Percentiles rank a stretch among this genome's conserved stretches.
Conservation (phyloP, 2,888 invertebrate genomes). For the Dynastes hyllus region DNA sequence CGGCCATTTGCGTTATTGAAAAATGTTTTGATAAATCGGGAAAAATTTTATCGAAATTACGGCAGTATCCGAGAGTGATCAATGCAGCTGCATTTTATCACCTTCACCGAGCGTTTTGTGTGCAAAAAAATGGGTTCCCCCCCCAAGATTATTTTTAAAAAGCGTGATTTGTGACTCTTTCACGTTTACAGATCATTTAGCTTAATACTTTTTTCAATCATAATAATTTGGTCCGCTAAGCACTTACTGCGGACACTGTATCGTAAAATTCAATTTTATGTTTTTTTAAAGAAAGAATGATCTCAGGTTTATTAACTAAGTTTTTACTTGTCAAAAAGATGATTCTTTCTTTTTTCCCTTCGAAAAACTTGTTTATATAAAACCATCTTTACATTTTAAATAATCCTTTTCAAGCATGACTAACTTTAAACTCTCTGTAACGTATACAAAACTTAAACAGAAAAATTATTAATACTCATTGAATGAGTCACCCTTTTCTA, state of each 20-base stretch:
- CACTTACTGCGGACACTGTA: slow-evolving; percentile 20
- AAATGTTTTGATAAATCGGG: slow-evolving; percentile 23
- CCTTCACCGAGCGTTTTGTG: slow-evolving; percentile 13
- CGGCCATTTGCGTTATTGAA: slow-evolving; percentile 30
- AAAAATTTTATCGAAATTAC: slow-evolving; percentile 33
- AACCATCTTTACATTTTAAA: neutral
- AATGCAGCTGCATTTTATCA: slow-evolving; percentile 51
- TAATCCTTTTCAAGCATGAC: slow-evolving; percentile 1
- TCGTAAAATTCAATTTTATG: slow-evolving; percentile 48
- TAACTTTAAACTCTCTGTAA: neutral
- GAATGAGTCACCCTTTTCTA: slow-evolving; percentile 36
- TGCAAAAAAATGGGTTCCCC: no score
- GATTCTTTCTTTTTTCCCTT: neutral
- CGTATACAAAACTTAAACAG: no score
- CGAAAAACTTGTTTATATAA: neutral
- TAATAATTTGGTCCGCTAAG: slow-evolving; percentile 48
- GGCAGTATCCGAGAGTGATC: neutral
- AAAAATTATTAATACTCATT: slow-evolving; percentile 35
- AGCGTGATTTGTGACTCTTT: slow-evolving; percentile 52
- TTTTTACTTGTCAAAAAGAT: slow-evolving; percentile 5
- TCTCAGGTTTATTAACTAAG: neutral
- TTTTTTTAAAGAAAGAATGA: no score
- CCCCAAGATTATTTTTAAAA: no score
- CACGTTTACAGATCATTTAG: slow-evolving; percentile 51
- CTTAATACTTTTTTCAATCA: slow-evolving; percentile 51